These are phyloP conservation scores for Oreochromis niloticus DNA, from an alignment of 2,113 vertebrate species.

Conservation along the genomic window DNA sequence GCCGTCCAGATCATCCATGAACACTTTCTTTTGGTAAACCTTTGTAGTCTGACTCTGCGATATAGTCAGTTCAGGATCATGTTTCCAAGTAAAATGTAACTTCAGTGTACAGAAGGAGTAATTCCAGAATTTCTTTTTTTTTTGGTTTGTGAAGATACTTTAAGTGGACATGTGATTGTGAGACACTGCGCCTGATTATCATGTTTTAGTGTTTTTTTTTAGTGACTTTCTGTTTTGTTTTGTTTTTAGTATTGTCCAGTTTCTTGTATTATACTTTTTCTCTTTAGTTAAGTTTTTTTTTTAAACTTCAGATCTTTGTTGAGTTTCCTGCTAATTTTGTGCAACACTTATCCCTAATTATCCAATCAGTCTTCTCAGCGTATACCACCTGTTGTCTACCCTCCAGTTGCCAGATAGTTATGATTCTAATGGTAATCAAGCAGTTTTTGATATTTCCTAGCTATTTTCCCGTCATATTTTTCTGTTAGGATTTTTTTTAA, in stretches of 20 bases:
- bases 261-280: neutral
- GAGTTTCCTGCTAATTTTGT: neutral
- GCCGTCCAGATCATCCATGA: neutral
- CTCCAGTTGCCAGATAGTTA: neutral
- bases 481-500: neutral
- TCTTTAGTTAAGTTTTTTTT: neutral
- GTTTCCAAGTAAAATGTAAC: neutral
- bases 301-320: neutral
- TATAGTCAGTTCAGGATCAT: neutral
- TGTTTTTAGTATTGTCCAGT: neutral
- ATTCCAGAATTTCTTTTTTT: accelerated
- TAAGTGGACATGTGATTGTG: neutral
- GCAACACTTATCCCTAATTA: neutral
- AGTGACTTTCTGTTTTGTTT: neutral
- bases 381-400: neutral
- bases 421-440: neutral
- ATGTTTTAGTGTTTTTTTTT: neutral
- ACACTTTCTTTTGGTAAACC: neutral
- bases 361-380: neutral
- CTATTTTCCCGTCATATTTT: neutral
- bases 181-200: neutral
- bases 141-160: neutral
- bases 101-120: neutral
- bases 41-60: neutral
- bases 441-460: neutral